Percentiles rank a stretch among this genome's conserved stretches.
phyloP scores from a whole-genome alignment of 2,797 vertebrate genomes.

The Peromyscus melanophrys region DNA sequence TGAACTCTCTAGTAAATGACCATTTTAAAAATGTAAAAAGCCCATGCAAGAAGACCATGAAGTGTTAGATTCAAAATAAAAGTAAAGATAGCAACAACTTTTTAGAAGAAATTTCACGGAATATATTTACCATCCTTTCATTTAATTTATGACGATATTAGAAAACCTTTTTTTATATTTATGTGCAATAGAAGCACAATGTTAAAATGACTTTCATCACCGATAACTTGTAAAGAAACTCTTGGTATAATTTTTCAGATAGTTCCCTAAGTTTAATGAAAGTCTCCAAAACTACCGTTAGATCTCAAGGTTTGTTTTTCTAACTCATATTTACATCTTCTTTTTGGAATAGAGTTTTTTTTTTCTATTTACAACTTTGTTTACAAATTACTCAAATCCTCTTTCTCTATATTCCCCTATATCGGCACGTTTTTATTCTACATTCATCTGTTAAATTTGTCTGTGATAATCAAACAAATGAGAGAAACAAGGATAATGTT shows the following conservation, averaged over 20 bases:
- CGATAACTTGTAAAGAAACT: not conserved
- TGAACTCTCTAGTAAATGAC: constrained; percentile 25
- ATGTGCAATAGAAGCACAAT: constrained; percentile 2
- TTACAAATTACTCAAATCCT: not conserved
- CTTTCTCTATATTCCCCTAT: not conserved
- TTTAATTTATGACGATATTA: constrained; percentile 23
- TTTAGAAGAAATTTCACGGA: not conserved
- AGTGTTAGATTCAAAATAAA: not conserved
- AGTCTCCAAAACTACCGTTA: not conserved
- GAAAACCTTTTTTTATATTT: constrained; percentile 3
- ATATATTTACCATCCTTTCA: constrained; percentile 15
- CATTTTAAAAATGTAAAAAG: constrained; percentile 31
- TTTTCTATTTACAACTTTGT: not conserved
- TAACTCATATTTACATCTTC: not conserved
- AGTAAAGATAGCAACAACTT: not conserved
- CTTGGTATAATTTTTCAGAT: not conserved
- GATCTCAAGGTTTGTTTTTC: not conserved
- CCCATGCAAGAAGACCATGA: constrained; percentile 27
- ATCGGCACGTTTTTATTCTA: not conserved
- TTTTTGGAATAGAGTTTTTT: not conserved
- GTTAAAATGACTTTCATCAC: not conserved
- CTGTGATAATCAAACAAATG: not conserved
- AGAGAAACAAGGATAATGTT: not conserved
- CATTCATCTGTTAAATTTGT: not conserved
- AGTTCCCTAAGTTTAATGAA: constrained; percentile 3